Conservation (phyloP, 1,140 invertebrate genomes). For the Anoplolepis gracilipes region DNA sequence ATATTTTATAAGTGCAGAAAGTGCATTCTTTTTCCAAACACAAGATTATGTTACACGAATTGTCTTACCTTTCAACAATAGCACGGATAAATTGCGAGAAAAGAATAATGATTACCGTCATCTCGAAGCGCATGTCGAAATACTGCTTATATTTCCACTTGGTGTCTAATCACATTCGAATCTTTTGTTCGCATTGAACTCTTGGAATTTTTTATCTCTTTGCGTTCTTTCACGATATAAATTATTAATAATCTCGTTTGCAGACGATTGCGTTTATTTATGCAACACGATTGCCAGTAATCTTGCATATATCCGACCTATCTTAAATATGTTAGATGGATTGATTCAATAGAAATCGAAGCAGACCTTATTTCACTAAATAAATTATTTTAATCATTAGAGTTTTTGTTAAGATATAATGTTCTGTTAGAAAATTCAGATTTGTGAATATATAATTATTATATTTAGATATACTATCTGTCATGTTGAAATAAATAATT, state of each 20-base stretch:
- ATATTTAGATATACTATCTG: background rate
- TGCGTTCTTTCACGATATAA: background rate
- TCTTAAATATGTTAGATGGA: background rate
- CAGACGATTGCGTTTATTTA: background rate
- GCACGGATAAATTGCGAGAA: background rate
- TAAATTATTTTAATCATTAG: background rate
- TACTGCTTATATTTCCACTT: background rate
- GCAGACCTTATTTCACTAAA: background rate
- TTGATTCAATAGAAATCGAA: background rate
- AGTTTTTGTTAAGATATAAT: too few relatives aligned
- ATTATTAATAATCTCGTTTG: slow-evolving; percentile 40
- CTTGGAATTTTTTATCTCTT: background rate
- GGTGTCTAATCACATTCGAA: background rate
- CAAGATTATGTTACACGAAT: background rate
- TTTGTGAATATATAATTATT: background rate
- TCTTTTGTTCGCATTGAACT: slow-evolving; percentile 4
- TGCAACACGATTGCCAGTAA: background rate
- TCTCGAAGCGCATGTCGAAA: slow-evolving; percentile 1
- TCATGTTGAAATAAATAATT: background rate
- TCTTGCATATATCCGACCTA: slow-evolving; percentile 7
- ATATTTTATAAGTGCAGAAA: background rate
- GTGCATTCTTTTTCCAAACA: background rate
- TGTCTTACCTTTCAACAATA: background rate
- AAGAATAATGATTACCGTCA: background rate
- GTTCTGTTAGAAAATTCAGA: background rate